Percentiles rank a stretch among this genome's conserved stretches.
phyloP scores from a whole-genome alignment of 2,888 invertebrate species.

The Eudasyphora cyanicolor region DNA sequence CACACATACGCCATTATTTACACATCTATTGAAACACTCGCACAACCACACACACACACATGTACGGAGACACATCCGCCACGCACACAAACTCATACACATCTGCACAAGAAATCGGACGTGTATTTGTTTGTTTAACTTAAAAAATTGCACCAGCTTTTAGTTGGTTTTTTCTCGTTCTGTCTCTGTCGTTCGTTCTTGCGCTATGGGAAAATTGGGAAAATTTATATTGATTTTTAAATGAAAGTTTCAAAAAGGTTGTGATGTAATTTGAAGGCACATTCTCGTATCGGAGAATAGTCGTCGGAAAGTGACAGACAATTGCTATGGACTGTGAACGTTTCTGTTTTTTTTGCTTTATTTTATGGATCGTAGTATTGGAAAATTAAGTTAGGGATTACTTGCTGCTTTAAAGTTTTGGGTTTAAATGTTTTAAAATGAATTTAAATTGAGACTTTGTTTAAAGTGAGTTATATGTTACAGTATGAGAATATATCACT shows the following conservation, averaged over 20 bases:
- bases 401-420: neutral
- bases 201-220: neutral
- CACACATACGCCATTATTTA: conserved; percentile 65
- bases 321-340: neutral
- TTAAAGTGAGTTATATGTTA: too few species aligned
- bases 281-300: neutral
- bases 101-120: neutral
- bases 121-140: conserved; percentile 14
- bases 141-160: conserved; percentile 26
- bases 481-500: too few species aligned
- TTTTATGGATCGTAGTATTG: neutral
- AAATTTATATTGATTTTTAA: conserved; percentile 33
- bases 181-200: neutral
- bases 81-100: neutral
- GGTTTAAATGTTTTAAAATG: neutral
- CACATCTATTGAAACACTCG: conserved; percentile 17
- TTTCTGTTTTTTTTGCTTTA: neutral
- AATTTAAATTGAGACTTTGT: too few species aligned
- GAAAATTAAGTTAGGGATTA: neutral
- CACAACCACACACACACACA: conserved; percentile 13
- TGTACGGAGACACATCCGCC: neutral
- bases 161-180: neutral
- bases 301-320: neutral
- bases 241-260: conserved; percentile 12
- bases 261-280: conserved; percentile 1